These are phyloP conservation scores for Drosophila pallidifrons DNA, from an alignment of 1,140 invertebrate genomes.

Conservation along the genomic window DNA sequence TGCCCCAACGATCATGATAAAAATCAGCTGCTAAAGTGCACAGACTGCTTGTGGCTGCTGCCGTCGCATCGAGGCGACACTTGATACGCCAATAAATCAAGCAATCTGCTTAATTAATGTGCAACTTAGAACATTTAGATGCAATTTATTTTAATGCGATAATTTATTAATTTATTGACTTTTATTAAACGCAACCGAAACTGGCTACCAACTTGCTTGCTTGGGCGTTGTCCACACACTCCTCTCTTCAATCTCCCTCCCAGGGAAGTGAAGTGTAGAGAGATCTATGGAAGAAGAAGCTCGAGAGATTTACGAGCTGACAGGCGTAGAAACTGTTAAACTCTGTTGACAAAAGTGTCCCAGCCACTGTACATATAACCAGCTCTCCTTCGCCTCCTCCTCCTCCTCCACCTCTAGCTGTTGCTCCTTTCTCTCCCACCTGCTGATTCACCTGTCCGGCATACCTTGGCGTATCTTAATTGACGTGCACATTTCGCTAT, in stretches of 20 bases:
- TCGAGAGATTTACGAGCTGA: slow-evolving; percentile 80
- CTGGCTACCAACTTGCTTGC: neutral
- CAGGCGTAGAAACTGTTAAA: slow-evolving; percentile 83
- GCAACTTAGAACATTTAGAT: slow-evolving; percentile 85
- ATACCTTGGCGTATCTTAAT: slow-evolving; percentile 82
- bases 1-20: slow-evolving; percentile 56
- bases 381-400: slow-evolving; percentile 16
- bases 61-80: slow-evolving; percentile 61
- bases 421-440: slow-evolving; percentile 13
- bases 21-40: slow-evolving; percentile 67
- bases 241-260: neutral
- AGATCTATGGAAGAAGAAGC: neutral
- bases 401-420: neutral
- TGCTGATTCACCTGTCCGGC: slow-evolving; percentile 73
- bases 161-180: slow-evolving; percentile 85
- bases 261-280: slow-evolving; percentile 44
- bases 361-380: slow-evolving; percentile 50
- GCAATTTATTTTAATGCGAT: slow-evolving; percentile 85
- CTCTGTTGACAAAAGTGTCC: slow-evolving; percentile 79
- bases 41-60: slow-evolving; percentile 18
- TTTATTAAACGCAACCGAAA: slow-evolving; percentile 66
- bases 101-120: slow-evolving; percentile 85
- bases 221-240: slow-evolving; percentile 38
- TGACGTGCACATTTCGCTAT: slow-evolving; percentile 83
- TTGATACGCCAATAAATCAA: slow-evolving; percentile 85